These are phyloP conservation scores for Nothobranchius kuhntae DNA, from an alignment of 2,113 vertebrate genomes.

Conservation along the genomic window DNA sequence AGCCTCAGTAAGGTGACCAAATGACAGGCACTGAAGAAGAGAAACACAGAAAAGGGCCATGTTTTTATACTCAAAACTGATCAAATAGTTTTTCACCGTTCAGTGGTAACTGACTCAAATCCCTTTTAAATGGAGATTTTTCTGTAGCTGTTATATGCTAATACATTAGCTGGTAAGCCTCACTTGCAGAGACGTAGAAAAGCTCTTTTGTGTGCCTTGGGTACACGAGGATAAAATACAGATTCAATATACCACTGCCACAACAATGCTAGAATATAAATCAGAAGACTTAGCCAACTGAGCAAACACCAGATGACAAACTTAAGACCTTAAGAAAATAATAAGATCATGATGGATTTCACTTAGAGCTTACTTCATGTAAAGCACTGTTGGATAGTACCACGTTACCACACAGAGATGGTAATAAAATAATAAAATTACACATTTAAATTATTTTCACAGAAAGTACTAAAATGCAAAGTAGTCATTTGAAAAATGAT, in stretches of 20 bases:
- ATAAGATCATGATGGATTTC: conserved; percentile 16
- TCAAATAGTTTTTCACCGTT: not conserved
- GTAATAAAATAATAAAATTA: no score
- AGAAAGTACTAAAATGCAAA: no score
- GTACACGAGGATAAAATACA: not conserved
- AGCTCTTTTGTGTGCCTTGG: no score
- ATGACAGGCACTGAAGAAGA: not conserved
- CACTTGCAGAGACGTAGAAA: no score
- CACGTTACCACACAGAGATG: no score
- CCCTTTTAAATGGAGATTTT: not conserved
- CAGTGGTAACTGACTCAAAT: not conserved
- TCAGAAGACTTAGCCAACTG: conserved; percentile 10
- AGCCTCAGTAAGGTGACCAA: conserved; percentile 29
- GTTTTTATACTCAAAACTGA: not conserved
- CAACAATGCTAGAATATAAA: conserved; percentile 6
- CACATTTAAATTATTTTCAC: no score
- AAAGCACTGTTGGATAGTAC: no score
- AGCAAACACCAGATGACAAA: conserved; percentile 3
- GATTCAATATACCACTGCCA: not conserved
- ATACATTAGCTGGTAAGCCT: conserved; percentile 2
- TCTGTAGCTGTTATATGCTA: not conserved
- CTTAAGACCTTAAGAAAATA: conserved; percentile 48
- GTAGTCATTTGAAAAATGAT: no score
- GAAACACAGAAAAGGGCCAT: conserved; percentile 18
- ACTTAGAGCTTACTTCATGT: not conserved